Evolutionary conservation across 2,113 vertebrate genomes (phyloP), one percentile per base, ranked within the genome.

Genomic region (Dissostichus mawsoni): DNA sequence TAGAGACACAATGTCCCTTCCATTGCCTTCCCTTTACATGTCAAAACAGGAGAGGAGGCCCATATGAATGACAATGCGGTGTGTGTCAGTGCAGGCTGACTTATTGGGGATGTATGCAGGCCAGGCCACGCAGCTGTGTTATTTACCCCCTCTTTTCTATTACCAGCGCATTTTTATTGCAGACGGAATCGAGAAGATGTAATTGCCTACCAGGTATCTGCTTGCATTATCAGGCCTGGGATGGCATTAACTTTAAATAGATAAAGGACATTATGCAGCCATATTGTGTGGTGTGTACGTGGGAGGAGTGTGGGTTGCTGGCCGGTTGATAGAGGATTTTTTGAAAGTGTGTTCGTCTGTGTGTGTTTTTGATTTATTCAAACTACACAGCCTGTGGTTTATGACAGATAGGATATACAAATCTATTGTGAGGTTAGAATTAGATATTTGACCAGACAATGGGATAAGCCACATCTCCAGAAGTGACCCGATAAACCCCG

Each of bases 261-360:
- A 94, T 95, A 94, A 94, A 94, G 87, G 83, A 91, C 87, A 94
- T 94, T 92, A 94, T 92, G 90, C 90, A 86, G 90, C 88, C 85
- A 94, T 90, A 91, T 87, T 93, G 90, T 92, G 83, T 63, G 29
- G 62, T 48, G 53, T 78, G 83, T 78, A 45, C 79, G 74, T 53
- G 78, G 23, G 81, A 8, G 65, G 51, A 47, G 69, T 76, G 75
- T 66, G 68, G 33, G 73, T 69, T 71, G 66, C 78, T 73, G 80
- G 57, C 69, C 66, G 75, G 74, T 71, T 78, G 81, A 80, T 67
- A 74, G 66, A 52, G 75, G 69, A 50, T 57, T 87, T 88, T 87
- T 80, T 85, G 52, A 83, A 81, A 82, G 74, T 83, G 73, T 85
- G 80, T 88, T 72, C 56, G 36, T 45, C 11, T 50, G 8, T 71